Conservation (phyloP, 1,140 invertebrate species). For the Cotesia vestalis region DNA sequence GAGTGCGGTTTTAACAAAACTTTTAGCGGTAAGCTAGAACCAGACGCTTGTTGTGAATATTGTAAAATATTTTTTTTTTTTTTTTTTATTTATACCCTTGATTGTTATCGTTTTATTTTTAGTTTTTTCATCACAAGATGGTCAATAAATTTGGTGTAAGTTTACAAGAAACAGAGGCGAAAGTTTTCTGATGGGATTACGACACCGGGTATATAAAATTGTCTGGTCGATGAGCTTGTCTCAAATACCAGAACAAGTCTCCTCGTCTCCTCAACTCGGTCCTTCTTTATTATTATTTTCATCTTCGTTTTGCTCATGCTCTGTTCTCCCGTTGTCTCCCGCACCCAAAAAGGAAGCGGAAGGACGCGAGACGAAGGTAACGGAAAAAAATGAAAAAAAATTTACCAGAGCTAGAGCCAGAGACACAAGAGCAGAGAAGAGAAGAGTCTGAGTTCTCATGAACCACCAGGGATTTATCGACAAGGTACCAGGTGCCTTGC, state of each 20-base stretch:
- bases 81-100: neutral
- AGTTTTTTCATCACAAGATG: neutral
- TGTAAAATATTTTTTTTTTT: neutral
- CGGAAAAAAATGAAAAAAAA: slow-evolving; percentile 22
- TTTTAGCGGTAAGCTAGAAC: too few species aligned
- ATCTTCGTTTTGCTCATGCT: too few species aligned
- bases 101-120: neutral
- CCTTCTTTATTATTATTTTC: neutral
- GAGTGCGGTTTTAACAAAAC: neutral
- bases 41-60: too few species aligned
- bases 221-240: slow-evolving; percentile 25
- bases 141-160: slow-evolving; percentile 10
- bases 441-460: slow-evolving; percentile 26
- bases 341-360: slow-evolving; percentile 28
- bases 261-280: neutral
- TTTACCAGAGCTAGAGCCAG: slow-evolving; percentile 3
- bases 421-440: slow-evolving; percentile 18
- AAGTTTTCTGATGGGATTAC: slow-evolving; percentile 23
- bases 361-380: slow-evolving; percentile 9
- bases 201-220: slow-evolving; percentile 30
- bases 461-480: slow-evolving; percentile 41
- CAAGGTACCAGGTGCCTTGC: slow-evolving; percentile 43
- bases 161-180: neutral
- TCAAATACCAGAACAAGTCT: slow-evolving; percentile 14
- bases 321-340: neutral